Conservation (phyloP, 2,113 vertebrate species). For the Scalopus aquaticus region DNA sequence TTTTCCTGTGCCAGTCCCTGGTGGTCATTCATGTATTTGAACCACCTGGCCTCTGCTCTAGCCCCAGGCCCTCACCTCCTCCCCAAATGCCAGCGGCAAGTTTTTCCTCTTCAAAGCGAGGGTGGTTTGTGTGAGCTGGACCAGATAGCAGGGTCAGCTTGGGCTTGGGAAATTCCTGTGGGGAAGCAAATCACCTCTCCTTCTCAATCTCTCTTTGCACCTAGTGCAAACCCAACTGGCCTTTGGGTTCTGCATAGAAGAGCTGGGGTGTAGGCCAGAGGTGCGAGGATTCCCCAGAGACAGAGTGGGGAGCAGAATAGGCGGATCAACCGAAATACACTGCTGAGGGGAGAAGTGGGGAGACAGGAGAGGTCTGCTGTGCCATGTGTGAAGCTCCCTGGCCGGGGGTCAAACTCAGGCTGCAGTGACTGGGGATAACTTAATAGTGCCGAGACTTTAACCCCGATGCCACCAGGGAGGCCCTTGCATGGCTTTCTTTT, state of each 20-base stretch:
- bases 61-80: not conserved
- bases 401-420: too few relatives aligned
- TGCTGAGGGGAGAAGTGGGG: too few relatives aligned
- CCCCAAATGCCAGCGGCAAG: not conserved
- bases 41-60: not conserved
- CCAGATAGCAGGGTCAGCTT: not conserved
- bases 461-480: too few relatives aligned
- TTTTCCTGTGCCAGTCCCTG: not conserved
- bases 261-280: too few relatives aligned
- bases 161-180: not conserved
- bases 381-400: too few relatives aligned
- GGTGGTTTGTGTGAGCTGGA: not conserved
- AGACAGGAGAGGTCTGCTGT: too few relatives aligned
- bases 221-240: not conserved
- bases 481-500: not conserved
- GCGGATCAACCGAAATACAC: too few relatives aligned
- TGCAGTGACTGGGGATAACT: too few relatives aligned
- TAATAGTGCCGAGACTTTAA: too few relatives aligned
- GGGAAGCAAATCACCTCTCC: not conserved
- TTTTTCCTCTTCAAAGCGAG: not conserved
- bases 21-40: not conserved
- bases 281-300: too few relatives aligned
- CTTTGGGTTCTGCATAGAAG: too few relatives aligned
- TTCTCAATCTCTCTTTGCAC: not conserved
- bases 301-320: too few relatives aligned